Conservation (phyloP, 2,888 invertebrate species). For the Tipula unca region DNA sequence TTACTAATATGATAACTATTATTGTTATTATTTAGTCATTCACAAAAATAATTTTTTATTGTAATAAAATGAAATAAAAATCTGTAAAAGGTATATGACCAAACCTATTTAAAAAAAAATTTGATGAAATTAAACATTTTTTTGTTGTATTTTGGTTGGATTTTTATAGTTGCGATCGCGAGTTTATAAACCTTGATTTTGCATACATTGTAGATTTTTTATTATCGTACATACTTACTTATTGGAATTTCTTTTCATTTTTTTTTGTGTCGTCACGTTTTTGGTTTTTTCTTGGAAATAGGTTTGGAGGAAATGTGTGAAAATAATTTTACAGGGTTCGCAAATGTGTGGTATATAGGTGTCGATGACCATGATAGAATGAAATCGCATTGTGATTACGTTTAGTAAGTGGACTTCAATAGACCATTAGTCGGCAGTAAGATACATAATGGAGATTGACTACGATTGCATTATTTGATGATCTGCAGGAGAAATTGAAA, state of each 20-base stretch:
- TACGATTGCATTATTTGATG: too few relatives aligned
- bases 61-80: neutral
- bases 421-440: too few relatives aligned
- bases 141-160: neutral
- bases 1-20: neutral
- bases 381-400: too few relatives aligned
- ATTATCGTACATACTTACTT: neutral
- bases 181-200: neutral
- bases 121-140: neutral
- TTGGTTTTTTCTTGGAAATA: neutral
- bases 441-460: too few relatives aligned
- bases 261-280: neutral
- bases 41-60: neutral
- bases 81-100: constrained; percentile 8
- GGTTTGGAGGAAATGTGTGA: neutral
- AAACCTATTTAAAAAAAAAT: neutral
- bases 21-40: neutral
- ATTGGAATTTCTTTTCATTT: neutral
- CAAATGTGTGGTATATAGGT: neutral
- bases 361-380: neutral
- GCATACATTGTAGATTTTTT: constrained; percentile 8
- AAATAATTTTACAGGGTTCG: neutral
- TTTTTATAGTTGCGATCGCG: neutral
- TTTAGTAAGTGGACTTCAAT: too few relatives aligned
- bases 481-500: too few relatives aligned